Percentiles rank a stretch among this genome's conserved stretches.
Evolutionary conservation across 2,797 vertebrate genomes (phyloP).

Genomic region (Heterohyrax brucei): DNA sequence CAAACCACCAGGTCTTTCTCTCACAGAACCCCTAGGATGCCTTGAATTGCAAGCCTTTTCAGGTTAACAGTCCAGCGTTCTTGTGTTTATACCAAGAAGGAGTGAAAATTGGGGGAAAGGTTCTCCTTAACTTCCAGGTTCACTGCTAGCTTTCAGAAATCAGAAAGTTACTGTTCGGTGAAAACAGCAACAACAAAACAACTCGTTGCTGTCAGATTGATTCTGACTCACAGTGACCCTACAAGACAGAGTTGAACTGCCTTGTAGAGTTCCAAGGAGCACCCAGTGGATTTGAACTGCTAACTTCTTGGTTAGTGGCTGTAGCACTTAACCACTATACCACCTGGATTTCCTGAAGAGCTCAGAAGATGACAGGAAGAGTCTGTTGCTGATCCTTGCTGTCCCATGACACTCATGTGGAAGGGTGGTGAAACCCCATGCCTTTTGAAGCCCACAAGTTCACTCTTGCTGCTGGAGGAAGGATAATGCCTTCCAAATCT

Average conservation of each 20-base stretch:
- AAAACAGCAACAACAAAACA: too few species aligned
- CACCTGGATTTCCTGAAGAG: not conserved
- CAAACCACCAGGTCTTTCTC: not conserved
- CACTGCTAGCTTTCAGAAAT: not conserved
- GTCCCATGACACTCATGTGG: not conserved
- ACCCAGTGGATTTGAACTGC: too few species aligned
- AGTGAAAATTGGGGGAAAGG: not conserved
- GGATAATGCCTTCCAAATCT: not conserved
- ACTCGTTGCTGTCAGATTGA: too few species aligned
- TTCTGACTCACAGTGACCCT: too few species aligned
- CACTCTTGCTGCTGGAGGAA: not conserved
- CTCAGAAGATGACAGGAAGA: slow-evolving; percentile 18
- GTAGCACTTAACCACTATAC: too few species aligned
- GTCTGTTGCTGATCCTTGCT: not conserved
- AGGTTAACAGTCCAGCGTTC: not conserved
- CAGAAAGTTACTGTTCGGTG: not conserved
- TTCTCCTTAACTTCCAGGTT: slow-evolving; percentile 17
- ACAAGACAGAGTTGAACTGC: too few species aligned
- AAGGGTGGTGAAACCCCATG: not conserved
- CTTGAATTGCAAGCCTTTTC: not conserved
- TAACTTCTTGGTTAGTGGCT: too few species aligned
- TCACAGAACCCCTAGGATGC: not conserved
- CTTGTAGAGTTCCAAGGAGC: too few species aligned
- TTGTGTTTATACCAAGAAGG: not conserved
- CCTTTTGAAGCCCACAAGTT: not conserved